Evolutionary conservation across 1,140 invertebrate genomes (phyloP).

Genomic region (Drosophila neocordata): DNA sequence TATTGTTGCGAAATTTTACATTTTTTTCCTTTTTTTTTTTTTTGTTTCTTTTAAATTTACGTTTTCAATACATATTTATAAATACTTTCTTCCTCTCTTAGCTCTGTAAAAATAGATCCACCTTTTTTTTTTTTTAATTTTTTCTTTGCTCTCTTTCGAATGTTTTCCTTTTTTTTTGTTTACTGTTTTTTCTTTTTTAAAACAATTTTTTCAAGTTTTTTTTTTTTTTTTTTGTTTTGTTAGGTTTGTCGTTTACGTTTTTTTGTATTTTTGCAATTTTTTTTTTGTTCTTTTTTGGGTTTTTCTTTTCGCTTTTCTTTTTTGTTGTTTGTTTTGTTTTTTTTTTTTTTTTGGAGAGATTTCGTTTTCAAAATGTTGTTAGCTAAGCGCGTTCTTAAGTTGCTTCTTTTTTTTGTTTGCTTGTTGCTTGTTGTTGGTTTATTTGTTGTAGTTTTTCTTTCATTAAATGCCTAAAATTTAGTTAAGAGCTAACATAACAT

Average conservation of each 20-base stretch:
- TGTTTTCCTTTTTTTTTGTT: conserved; percentile 49
- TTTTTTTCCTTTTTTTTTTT: conserved; percentile 65
- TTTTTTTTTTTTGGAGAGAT: conserved; percentile 67
- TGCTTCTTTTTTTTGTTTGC: too few species aligned
- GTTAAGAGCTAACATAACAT: conserved; percentile 77
- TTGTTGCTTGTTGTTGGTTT: conserved; percentile 57
- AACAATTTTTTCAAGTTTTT: conserved; percentile 71
- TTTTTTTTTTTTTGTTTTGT: conserved; percentile 48
- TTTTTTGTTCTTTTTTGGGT: conserved; percentile 24
- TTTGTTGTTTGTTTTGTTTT: conserved; percentile 9
- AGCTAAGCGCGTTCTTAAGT: conserved; percentile 37
- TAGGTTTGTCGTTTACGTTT: conserved; percentile 64
- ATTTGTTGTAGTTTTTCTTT: conserved; percentile 59
- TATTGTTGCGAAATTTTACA: conserved; percentile 69
- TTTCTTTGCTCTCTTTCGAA: conserved; percentile 54
- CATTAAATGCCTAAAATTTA: conserved; percentile 76
- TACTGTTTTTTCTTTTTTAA: conserved; percentile 59
- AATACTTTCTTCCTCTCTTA: conserved; percentile 68
- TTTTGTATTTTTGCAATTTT: conserved; percentile 51
- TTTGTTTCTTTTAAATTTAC: conserved; percentile 32
- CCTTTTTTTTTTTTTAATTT: conserved; percentile 28
- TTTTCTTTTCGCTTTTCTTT: conserved; percentile 52
- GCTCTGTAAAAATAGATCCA: conserved; percentile 78
- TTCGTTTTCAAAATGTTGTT: conserved; percentile 74
- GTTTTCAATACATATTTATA: conserved; percentile 72